Conservation (phyloP, 2,888 invertebrate species). For the Hymenopus coronatus region DNA sequence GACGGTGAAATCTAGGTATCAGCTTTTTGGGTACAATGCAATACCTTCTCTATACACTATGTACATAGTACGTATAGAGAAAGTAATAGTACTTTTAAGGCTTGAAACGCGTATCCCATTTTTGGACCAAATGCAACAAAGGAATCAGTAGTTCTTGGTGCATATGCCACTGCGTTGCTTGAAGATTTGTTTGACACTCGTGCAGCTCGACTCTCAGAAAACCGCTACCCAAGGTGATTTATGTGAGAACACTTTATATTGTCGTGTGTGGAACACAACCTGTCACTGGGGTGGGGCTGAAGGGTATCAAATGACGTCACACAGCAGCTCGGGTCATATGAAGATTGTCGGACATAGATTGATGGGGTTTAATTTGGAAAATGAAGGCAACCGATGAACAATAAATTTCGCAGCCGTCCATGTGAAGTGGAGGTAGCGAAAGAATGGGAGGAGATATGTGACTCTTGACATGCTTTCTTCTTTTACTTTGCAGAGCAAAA, state of each 20-base stretch:
- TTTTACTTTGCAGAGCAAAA: neutral
- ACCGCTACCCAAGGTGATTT: neutral
- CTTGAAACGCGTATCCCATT: too few species aligned
- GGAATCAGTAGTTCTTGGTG: too few species aligned
- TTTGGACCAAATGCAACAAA: too few species aligned
- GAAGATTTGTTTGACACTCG: neutral
- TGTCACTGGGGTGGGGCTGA: neutral
- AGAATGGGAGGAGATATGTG: neutral
- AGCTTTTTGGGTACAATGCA: too few species aligned
- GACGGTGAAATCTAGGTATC: too few species aligned
- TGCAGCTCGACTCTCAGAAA: neutral
- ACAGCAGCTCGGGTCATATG: neutral
- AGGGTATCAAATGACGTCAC: neutral
- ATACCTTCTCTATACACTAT: too few species aligned
- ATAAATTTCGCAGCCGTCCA: conserved; percentile 21
- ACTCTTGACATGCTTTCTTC: neutral
- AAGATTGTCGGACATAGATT: conserved; percentile 30
- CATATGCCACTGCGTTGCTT: neutral
- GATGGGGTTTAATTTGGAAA: conserved; percentile 33
- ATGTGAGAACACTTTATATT: neutral
- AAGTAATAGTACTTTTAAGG: too few species aligned
- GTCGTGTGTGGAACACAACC: neutral
- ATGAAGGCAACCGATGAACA: conserved; percentile 31
- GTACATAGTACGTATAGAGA: too few species aligned
- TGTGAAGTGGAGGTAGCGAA: neutral